Evolutionary conservation across 2,113 vertebrate genomes (phyloP).

Genomic region (Psittacula cyanocephala): DNA sequence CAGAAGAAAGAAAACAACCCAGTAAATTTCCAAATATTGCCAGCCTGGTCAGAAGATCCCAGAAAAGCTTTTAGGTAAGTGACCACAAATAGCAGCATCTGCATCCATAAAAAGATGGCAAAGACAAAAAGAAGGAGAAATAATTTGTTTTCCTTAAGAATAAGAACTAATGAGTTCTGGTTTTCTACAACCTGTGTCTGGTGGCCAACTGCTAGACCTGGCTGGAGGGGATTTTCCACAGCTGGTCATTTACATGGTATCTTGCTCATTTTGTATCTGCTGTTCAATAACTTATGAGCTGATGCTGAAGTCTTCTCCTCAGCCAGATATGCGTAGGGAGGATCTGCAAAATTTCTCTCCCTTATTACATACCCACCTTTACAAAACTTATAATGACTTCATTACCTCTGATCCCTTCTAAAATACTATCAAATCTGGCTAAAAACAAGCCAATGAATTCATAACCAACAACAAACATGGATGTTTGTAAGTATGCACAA

Average conservation of each 20-base stretch:
- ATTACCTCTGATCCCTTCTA: not conserved
- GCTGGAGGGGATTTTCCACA: not conserved
- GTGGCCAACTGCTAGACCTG: not conserved
- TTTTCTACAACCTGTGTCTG: not conserved
- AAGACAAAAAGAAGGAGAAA: not conserved
- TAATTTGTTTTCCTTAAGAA: not conserved
- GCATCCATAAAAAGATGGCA: not conserved
- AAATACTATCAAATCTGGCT: not conserved
- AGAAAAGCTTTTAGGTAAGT: not conserved
- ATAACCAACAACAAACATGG: accelerated
- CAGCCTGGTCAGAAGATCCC: not conserved
- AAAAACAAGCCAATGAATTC: not conserved
- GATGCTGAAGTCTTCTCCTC: not conserved
- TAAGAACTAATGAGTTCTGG: not conserved
- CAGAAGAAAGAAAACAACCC: not conserved
- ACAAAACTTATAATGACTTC: not conserved
- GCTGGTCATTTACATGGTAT: not conserved
- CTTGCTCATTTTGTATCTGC: not conserved
- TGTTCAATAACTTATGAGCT: not conserved
- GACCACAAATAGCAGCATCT: not conserved
- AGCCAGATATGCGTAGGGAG: not conserved
- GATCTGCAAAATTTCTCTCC: not conserved
- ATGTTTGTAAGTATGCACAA: not conserved
- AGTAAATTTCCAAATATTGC: not conserved
- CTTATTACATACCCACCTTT: not conserved